Conservation (phyloP, 2,113 vertebrate species). For the Carassius auratus region DNA sequence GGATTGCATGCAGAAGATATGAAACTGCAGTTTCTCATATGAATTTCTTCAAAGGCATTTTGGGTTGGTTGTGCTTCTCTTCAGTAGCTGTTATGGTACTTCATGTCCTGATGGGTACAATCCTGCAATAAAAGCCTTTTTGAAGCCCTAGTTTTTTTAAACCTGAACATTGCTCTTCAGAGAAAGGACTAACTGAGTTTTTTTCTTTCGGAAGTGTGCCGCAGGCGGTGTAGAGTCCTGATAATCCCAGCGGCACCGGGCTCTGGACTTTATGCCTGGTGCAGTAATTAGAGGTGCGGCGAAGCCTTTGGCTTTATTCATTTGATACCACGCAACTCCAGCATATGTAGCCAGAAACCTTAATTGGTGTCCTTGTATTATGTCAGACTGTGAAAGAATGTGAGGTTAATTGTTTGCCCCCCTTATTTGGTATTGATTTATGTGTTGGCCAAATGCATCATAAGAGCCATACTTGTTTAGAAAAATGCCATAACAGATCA, state of each 20-base stretch:
- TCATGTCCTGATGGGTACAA: background rate
- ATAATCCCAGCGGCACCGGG: background rate
- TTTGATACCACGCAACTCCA: slow-evolving; percentile 55
- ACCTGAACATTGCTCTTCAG: slow-evolving; percentile 35
- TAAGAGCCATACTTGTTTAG: background rate
- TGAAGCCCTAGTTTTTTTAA: background rate
- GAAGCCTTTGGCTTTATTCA: slow-evolving; percentile 62
- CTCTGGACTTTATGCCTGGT: slow-evolving; percentile 13
- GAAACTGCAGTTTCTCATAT: slow-evolving; percentile 21
- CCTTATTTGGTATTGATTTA: slow-evolving; percentile 41
- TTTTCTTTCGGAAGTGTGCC: slow-evolving; percentile 7
- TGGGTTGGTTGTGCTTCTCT: background rate
- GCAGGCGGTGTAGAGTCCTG: slow-evolving; percentile 30
- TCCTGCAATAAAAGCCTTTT: slow-evolving; percentile 13
- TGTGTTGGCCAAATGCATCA: background rate
- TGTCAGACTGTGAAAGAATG: slow-evolving; percentile 60
- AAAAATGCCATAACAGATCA: background rate
- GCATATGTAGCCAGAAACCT: slow-evolving; percentile 62
- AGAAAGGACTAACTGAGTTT: background rate
- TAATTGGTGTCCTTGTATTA: slow-evolving; percentile 67
- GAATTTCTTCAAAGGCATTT: slow-evolving; percentile 19
- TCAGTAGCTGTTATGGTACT: background rate
- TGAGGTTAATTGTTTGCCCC: slow-evolving; percentile 61
- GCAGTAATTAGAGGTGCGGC: slow-evolving; percentile 38
- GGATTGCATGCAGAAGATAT: slow-evolving; percentile 34